Evolutionary conservation across 2,113 vertebrate genomes (phyloP), one percentile per base, ranked within the genome.

Genomic region (Pyrgilauda ruficollis): DNA sequence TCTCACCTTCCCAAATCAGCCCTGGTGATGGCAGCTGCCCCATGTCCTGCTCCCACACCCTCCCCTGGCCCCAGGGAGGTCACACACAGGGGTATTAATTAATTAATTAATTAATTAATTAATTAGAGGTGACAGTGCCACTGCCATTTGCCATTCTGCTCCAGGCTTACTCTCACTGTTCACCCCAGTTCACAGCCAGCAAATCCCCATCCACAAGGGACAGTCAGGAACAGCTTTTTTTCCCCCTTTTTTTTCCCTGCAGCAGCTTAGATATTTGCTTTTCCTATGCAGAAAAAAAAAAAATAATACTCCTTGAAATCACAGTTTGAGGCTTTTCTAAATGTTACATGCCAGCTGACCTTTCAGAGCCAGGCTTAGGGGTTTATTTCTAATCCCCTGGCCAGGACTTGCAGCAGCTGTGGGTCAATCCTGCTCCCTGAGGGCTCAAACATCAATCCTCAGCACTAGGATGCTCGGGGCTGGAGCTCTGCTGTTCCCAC

Each of bases 251-350:
- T 52, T 43, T 47, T 17, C 23, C 3, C 78, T n/a, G 3, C 9
- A 0, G 67, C 14, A 35, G 31, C 56, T 90, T 81, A 49, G 61
- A 78, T 89, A 92, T 95, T 95, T 95, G 90, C 85, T 90, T 94
- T 96, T 94, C 73, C 73, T 78, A 33, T 4, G 24, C 68, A 88
- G 72, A 75, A 50, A 21, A 67, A 75, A n/a, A 37, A 37, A 11
- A 19, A 46, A 73, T 26, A 88, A 73, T 50, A 53, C 55, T 93
- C 83, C 73, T 91, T 90, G 85, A 93, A 97, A 96, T 92, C 93
- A 96, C 85, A 90, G 26, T 52, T 74, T 58, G 90, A 96, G 83
- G 80, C 69, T 84, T 82, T 77, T 93, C 82, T 94, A 97, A 97
- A 97, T 96, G 87, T 96, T 95, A 92, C 37, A 64, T 0, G 0